A percentile compares a stretch with the other conserved stretches of the same genome.
Evolutionary conservation across 2,888 invertebrate genomes (phyloP).

Genomic region (Morpho helenor): DNA sequence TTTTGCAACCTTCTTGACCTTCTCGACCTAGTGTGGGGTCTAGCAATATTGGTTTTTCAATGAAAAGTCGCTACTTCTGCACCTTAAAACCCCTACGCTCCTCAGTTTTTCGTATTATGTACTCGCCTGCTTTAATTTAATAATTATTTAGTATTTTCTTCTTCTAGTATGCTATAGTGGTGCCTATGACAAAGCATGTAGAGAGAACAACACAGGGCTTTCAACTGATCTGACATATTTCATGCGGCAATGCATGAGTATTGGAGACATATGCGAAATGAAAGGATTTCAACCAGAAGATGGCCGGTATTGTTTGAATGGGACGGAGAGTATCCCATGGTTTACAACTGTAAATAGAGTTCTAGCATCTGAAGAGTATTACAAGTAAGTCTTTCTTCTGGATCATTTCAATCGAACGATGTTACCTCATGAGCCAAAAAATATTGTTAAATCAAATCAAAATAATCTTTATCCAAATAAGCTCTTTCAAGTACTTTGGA

Average conservation of each 20-base stretch:
- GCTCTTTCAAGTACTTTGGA: no score
- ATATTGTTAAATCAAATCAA: no score
- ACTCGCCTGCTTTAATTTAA: no score
- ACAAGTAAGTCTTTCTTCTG: conserved; percentile 71
- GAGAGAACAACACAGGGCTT: conserved; percentile 49
- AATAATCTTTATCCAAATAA: no score
- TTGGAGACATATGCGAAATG: conserved; percentile 69
- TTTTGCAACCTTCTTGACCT: no score
- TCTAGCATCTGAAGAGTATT: conserved; percentile 83
- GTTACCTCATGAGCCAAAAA: no score
- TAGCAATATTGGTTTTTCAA: no score
- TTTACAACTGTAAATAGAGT: conserved; percentile 73
- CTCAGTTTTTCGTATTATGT: no score
- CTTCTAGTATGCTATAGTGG: conserved; percentile 82
- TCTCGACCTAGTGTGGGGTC: no score
- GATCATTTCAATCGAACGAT: not conserved
- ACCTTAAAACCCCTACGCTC: no score
- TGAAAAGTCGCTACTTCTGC: no score
- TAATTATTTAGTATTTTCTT: no score
- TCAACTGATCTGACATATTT: conserved; percentile 71
- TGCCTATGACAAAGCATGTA: conserved; percentile 77
- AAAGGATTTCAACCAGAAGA: conserved; percentile 60
- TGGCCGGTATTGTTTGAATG: conserved; percentile 64
- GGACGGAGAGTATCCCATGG: conserved; percentile 53
- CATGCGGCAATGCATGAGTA: conserved; percentile 66